Evolutionary conservation across 2,113 vertebrate species (phyloP).

Genomic region (Loxodonta africana): DNA sequence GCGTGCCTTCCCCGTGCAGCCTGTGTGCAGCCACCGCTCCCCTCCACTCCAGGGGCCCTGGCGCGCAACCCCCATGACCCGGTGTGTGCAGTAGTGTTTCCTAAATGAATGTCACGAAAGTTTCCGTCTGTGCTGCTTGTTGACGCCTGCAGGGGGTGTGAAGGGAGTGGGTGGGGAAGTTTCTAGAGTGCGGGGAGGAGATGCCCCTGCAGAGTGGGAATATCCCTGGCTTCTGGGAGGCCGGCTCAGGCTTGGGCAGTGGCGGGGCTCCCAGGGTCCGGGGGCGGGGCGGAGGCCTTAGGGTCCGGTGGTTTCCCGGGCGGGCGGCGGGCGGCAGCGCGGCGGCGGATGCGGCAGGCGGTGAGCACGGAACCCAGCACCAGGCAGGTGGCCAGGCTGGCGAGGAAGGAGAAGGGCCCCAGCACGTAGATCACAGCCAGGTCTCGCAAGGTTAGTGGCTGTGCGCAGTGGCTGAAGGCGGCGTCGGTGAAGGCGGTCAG

Average conservation of each 20-base stretch:
- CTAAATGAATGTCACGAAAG: slow-evolving; percentile 73
- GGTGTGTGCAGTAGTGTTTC: slow-evolving; percentile 75
- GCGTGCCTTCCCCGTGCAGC: slow-evolving; percentile 33
- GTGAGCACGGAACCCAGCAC: slow-evolving; percentile 77
- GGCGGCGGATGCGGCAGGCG: slow-evolving; percentile 46
- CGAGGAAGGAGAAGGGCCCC: slow-evolving; percentile 85
- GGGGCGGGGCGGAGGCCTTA: background rate
- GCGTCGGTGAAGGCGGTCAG: slow-evolving; percentile 84
- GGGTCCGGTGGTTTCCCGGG: background rate
- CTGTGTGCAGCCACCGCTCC: background rate
- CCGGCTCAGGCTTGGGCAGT: background rate
- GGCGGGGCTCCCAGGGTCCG: background rate
- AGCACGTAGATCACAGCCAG: slow-evolving; percentile 81
- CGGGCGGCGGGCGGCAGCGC: background rate
- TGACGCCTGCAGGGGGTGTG: background rate
- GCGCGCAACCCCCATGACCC: background rate
- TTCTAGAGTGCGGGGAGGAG: background rate
- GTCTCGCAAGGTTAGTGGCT: slow-evolving; percentile 43
- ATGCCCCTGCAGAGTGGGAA: background rate
- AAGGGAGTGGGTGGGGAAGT: background rate
- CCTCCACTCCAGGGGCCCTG: background rate
- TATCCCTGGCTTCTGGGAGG: background rate
- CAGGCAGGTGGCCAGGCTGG: slow-evolving; percentile 87
- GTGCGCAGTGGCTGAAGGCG: slow-evolving; percentile 87
- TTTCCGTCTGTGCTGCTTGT: slow-evolving; percentile 52